Percentiles rank a stretch among this genome's conserved stretches.
Evolutionary conservation across 2,888 invertebrate genomes (phyloP).

Genomic region (Apantesis nais): DNA sequence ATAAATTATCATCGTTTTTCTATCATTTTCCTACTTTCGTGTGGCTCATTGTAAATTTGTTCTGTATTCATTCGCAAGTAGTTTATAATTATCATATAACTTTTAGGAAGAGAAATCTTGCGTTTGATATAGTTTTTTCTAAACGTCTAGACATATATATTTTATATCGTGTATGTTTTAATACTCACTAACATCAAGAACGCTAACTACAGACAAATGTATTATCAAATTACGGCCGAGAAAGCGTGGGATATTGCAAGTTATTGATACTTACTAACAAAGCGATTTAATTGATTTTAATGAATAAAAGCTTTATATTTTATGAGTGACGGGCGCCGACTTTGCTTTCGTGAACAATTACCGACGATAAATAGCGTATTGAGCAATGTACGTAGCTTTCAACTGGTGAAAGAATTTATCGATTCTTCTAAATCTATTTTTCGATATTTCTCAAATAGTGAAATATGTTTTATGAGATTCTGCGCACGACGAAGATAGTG

Average conservation of each 20-base stretch:
- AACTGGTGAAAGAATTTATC: not conserved
- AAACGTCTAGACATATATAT: not conserved
- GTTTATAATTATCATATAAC: too few species aligned
- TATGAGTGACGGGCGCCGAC: not conserved
- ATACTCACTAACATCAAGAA: not conserved
- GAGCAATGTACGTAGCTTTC: not conserved
- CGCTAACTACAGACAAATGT: not conserved
- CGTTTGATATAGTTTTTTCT: not conserved
- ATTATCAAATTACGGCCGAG: not conserved
- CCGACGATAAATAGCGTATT: not conserved
- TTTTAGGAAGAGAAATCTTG: not conserved
- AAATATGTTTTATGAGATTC: too few species aligned
- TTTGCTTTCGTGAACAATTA: not conserved
- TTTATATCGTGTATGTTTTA: not conserved
- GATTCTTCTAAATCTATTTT: not conserved
- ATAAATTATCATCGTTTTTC: too few species aligned
- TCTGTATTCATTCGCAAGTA: too few species aligned
- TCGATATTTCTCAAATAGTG: not conserved
- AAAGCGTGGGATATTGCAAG: not conserved
- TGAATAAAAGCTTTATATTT: not conserved
- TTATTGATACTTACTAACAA: slow-evolving; percentile 6
- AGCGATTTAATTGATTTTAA: slow-evolving; percentile 2
- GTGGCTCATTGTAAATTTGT: too few species aligned
- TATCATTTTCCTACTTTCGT: too few species aligned
- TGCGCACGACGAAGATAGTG: too few species aligned